These are phyloP conservation scores for Amblyopsis rosae DNA, from an alignment of 2,113 vertebrate genomes.

Conservation along the genomic window DNA sequence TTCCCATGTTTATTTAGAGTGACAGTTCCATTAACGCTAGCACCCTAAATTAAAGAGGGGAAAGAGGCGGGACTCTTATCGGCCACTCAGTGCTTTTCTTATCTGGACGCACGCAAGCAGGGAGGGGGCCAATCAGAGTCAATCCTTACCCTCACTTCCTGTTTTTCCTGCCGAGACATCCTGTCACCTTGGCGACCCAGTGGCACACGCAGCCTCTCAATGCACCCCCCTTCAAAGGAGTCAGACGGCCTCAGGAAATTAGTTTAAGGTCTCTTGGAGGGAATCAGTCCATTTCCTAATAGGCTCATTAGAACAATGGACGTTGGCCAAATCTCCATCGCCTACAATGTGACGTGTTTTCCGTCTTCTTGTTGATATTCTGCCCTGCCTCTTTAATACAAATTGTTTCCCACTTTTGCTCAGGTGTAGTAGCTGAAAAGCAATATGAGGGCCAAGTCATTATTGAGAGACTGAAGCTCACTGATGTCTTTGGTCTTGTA, in stretches of 20 bases:
- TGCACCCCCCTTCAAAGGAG: conserved; percentile 64
- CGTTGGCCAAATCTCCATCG: conserved; percentile 43
- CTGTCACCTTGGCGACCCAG: conserved; percentile 62
- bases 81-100: conserved; percentile 47
- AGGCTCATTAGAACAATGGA: conserved; percentile 68
- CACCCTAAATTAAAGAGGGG: conserved; percentile 57
- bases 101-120: conserved; percentile 56
- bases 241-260: conserved; percentile 73
- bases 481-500: too few species aligned
- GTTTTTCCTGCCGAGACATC: conserved; percentile 71
- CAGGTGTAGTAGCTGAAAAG: too few species aligned
- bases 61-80: conserved; percentile 35
- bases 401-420: neutral
- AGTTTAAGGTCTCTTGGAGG: conserved; percentile 66
- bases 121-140: conserved; percentile 75
- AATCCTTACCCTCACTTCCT: conserved; percentile 73
- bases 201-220: conserved; percentile 65
- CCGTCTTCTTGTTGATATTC: conserved; percentile 31
- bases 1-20: conserved; percentile 42
- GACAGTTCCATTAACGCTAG: conserved; percentile 45
- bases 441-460: too few species aligned
- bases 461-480: too few species aligned
- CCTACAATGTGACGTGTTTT: conserved; percentile 34
- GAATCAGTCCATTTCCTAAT: conserved; percentile 74
- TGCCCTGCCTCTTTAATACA: conserved; percentile 1